A percentile compares a stretch with the other conserved stretches of the same genome.
Evolutionary conservation across 2,797 vertebrate species (phyloP).

Genomic region (Chrosomus eos): DNA sequence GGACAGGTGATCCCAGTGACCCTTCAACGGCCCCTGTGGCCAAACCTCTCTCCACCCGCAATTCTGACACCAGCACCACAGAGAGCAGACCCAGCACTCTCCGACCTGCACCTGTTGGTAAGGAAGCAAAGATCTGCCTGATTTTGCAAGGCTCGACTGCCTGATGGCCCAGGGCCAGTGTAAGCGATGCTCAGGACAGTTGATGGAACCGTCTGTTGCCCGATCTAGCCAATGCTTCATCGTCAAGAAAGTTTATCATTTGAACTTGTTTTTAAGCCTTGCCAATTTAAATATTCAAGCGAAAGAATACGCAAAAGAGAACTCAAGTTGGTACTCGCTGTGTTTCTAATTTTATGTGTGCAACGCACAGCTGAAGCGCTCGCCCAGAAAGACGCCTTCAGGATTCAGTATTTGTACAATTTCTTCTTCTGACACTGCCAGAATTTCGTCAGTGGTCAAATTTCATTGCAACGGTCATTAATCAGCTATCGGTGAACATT

Average conservation of each 20-base stretch:
- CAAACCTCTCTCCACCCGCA: slow-evolving; percentile 94
- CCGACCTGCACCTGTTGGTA: slow-evolving; percentile 90
- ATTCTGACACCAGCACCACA: slow-evolving; percentile 90
- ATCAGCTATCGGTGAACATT: no score
- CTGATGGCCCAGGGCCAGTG: neutral
- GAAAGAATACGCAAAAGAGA: no score
- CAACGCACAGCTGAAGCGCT: no score
- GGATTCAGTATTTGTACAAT: no score
- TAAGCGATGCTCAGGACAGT: neutral
- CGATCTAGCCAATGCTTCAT: neutral
- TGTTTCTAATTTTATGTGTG: no score
- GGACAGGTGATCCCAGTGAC: slow-evolving; percentile 91
- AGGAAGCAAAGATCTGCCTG: slow-evolving; percentile 52
- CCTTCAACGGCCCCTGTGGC: slow-evolving; percentile 94
- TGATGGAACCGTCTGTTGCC: neutral
- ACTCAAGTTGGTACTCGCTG: no score
- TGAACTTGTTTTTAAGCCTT: neutral
- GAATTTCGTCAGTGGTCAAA: no score
- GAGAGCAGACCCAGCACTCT: slow-evolving; percentile 92
- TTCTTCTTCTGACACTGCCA: no score
- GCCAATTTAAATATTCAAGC: no score
- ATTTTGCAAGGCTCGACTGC: neutral
- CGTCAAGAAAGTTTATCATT: neutral
- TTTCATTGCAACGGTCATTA: no score
- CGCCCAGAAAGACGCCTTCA: no score